Evolutionary conservation across 2,888 invertebrate species (phyloP).

Genomic region (Cataglyphis rosenhaueri): DNA sequence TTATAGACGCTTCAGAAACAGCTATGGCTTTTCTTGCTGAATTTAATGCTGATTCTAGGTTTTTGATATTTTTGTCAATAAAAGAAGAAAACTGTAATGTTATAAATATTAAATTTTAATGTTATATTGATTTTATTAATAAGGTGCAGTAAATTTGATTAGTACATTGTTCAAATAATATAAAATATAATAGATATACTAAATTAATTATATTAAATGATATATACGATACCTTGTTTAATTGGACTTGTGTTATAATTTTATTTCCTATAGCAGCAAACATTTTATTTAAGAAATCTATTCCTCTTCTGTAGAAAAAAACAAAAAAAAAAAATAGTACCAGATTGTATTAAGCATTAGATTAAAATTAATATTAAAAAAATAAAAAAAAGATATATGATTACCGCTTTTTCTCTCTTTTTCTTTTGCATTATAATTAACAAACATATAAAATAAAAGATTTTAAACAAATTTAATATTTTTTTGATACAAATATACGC

Average conservation of each 20-base stretch:
- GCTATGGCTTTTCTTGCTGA: slow-evolving; percentile 65
- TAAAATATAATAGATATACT: not conserved
- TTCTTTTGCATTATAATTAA: not conserved
- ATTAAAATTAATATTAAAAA: not conserved
- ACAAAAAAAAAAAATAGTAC: not conserved
- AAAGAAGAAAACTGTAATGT: slow-evolving; percentile 72
- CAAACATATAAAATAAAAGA: not conserved
- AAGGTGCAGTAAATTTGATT: not conserved
- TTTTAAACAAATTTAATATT: not conserved
- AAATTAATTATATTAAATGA: not conserved
- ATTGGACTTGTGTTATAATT: slow-evolving; percentile 71
- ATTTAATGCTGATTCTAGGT: slow-evolving; percentile 61
- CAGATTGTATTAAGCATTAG: not conserved
- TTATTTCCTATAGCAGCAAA: slow-evolving; percentile 72
- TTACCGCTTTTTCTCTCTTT: not conserved
- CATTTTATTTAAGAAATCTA: slow-evolving; percentile 71
- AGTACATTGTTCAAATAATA: not conserved
- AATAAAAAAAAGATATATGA: not conserved
- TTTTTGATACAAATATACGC: not conserved
- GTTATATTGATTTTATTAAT: not conserved
- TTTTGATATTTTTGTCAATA: slow-evolving; percentile 60
- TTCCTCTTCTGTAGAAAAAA: slow-evolving; percentile 65
- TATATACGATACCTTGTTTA: slow-evolving; percentile 70
- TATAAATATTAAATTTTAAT: not conserved
- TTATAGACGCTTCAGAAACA: slow-evolving; percentile 63